These are phyloP conservation scores for Apamea anceps DNA, from an alignment of 2,888 invertebrate species.

Conservation along the genomic window DNA sequence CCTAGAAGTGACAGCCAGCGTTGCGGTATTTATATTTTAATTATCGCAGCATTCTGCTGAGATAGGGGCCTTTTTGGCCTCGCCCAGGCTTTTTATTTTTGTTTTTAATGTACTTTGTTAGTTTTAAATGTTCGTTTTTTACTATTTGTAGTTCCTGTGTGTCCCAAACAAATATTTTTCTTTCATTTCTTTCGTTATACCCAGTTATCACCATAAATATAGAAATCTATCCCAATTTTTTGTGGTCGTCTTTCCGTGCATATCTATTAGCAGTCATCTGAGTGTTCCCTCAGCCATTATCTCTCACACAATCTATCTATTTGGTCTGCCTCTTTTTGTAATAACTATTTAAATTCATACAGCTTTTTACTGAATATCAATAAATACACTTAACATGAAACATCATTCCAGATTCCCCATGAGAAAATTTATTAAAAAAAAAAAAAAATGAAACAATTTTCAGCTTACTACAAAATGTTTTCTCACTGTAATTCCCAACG, in stretches of 20 bases:
- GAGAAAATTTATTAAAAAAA: no score
- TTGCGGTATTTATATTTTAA: no score
- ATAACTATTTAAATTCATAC: background rate
- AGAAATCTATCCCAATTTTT: background rate
- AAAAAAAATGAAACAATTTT: slow-evolving; percentile 13
- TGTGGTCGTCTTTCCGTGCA: background rate
- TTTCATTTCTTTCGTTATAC: no score
- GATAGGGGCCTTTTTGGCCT: no score
- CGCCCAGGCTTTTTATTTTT: no score
- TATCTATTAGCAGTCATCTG: background rate
- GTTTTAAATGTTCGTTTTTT: no score
- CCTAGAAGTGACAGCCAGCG: background rate
- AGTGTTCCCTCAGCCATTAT: background rate
- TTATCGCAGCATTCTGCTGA: no score
- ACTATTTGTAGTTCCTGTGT: no score
- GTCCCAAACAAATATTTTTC: no score
- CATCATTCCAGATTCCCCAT: background rate
- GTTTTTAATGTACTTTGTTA: no score
- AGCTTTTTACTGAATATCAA: background rate
- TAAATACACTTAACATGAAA: background rate
- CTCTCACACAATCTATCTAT: background rate
- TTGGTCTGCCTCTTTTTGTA: no score
- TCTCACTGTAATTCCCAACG: slow-evolving; percentile 11
- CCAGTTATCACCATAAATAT: background rate
- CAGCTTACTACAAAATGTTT: slow-evolving; percentile 9